A percentile compares a stretch with the other conserved stretches of the same genome.
phyloP scores from a whole-genome alignment of 2,797 vertebrate species.

The Odontamblyopus lacepedii region DNA sequence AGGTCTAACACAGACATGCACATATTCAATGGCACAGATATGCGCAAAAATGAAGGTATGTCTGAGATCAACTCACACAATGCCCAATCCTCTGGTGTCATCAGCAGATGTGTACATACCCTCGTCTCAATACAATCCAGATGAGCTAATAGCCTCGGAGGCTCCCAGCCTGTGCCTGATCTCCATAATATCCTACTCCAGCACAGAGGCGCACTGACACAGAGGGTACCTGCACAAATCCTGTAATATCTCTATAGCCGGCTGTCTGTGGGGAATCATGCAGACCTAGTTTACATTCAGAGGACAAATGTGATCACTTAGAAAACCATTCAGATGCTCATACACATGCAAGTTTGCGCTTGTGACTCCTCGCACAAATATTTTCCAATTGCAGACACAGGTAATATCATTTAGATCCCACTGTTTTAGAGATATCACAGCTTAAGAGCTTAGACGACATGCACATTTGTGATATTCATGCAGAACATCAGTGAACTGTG shows the following conservation, averaged over 20 bases:
- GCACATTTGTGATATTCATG: conserved; percentile 5
- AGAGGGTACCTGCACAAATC: conserved; percentile 52
- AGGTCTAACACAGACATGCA: conserved; percentile 23
- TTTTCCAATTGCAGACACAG: neutral
- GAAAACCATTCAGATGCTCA: conserved; percentile 33
- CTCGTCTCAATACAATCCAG: conserved; percentile 72
- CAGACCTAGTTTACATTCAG: conserved; percentile 67
- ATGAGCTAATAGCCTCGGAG: conserved; percentile 75
- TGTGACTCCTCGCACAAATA: conserved; percentile 11
- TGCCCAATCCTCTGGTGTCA: conserved; percentile 71
- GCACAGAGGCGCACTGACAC: conserved; percentile 12
- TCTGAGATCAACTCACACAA: conserved; percentile 41
- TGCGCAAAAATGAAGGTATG: conserved; percentile 15
- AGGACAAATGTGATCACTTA: conserved; percentile 69
- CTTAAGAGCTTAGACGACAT: conserved; percentile 13
- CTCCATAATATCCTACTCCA: conserved; percentile 60
- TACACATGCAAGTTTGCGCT: conserved; percentile 11
- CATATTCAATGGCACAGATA: conserved; percentile 20
- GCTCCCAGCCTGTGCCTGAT: conserved; percentile 68
- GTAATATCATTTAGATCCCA: conserved; percentile 21
- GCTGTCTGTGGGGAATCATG: conserved; percentile 56
- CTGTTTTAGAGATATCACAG: conserved; percentile 28
- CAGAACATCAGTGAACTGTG: neutral
- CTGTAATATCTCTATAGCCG: conserved; percentile 60
- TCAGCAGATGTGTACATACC: conserved; percentile 74